Percentiles rank a stretch among this genome's conserved stretches.
Conservation (phyloP, 2,888 invertebrate genomes). For the Anoncus sp. region DNA sequence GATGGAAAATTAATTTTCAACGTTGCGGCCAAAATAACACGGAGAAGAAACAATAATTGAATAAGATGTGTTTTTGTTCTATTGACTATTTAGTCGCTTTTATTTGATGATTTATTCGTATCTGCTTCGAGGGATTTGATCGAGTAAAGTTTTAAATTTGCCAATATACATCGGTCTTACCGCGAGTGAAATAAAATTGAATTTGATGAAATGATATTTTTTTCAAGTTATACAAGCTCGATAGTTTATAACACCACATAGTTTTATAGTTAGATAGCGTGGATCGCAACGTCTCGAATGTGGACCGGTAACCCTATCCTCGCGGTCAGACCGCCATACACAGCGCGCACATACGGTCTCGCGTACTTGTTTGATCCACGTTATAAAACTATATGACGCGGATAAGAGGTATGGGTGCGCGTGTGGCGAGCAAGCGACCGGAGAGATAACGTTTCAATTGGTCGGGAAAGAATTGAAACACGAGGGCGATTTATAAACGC, state of each 20-base stretch:
- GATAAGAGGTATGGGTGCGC: slow-evolving; percentile 2
- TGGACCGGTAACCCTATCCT: slow-evolving; percentile 47
- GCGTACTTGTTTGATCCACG: slow-evolving; percentile 22
- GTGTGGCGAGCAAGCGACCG: slow-evolving; percentile 46
- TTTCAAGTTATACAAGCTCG: neutral
- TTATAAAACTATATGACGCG: slow-evolving; percentile 32
- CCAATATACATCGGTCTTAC: no score
- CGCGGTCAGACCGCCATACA: slow-evolving; percentile 46
- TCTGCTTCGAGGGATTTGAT: no score
- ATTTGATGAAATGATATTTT: neutral
- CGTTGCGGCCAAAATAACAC: no score
- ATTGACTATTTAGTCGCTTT: no score
- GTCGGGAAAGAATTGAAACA: slow-evolving; percentile 25
- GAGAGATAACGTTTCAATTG: slow-evolving; percentile 57
- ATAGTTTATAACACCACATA: neutral
- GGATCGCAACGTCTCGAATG: slow-evolving; percentile 7
- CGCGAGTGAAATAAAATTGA: neutral
- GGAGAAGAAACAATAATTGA: neutral
- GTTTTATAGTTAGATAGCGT: slow-evolving; percentile 4
- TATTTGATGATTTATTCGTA: no score
- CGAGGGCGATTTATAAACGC: slow-evolving; percentile 10
- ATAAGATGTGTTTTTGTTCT: no score
- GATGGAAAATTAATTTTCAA: no score
- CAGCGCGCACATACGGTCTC: slow-evolving; percentile 9
- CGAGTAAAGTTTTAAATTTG: no score